These are phyloP conservation scores for Enoplosus armatus DNA, from an alignment of 2,797 vertebrate species.

Conservation along the genomic window DNA sequence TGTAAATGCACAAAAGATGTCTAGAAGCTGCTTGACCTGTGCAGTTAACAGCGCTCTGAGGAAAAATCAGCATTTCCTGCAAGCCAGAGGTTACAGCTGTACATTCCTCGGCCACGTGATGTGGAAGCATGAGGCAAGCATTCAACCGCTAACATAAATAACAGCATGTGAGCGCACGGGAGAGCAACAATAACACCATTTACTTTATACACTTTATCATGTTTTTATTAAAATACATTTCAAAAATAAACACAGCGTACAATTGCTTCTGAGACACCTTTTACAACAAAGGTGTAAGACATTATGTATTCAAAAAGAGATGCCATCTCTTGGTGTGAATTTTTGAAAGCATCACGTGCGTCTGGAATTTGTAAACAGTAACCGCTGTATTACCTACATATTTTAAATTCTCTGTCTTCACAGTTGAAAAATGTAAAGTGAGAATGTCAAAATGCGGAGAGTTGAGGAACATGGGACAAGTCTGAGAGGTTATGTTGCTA, in stretches of 20 bases:
- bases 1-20: background rate
- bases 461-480: background rate
- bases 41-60: slow-evolving; percentile 5
- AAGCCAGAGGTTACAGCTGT: slow-evolving; percentile 21
- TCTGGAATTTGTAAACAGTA: background rate
- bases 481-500: background rate
- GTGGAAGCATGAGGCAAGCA: slow-evolving; percentile 16
- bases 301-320: background rate
- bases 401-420: background rate
- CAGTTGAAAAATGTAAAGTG: background rate
- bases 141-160: background rate
- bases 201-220: background rate
- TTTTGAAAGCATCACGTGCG: slow-evolving; percentile 16
- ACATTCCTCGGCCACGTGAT: slow-evolving; percentile 57
- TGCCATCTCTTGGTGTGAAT: background rate
- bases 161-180: background rate
- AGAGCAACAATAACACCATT: background rate
- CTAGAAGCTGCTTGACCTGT: background rate
- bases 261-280: slow-evolving; percentile 34
- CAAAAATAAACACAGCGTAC: slow-evolving; percentile 4
- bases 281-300: slow-evolving; percentile 55
- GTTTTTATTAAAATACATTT: slow-evolving; percentile 53
- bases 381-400: background rate
- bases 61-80: slow-evolving; percentile 31
- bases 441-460: slow-evolving; percentile 9